A percentile compares a stretch with the other conserved stretches of the same genome.
phyloP scores from a whole-genome alignment of 2,113 vertebrate genomes.

The Poecile atricapillus region DNA sequence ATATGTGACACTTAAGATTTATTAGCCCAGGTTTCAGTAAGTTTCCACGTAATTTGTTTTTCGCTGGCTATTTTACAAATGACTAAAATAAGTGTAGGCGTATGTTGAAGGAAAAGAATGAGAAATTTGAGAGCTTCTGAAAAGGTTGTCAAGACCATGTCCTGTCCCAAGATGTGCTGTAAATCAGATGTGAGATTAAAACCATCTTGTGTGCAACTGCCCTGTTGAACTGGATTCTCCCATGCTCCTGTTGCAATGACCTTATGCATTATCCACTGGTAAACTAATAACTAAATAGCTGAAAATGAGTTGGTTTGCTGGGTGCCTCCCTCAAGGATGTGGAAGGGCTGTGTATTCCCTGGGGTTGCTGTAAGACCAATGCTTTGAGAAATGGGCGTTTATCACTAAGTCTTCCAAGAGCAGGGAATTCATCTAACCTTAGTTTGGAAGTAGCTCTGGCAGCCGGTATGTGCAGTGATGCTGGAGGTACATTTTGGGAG shows the following conservation, averaged over 20 bases:
- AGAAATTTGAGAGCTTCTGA: background rate
- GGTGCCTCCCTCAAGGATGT: background rate
- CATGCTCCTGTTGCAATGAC: background rate
- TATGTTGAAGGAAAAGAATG: background rate
- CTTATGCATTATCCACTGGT: background rate
- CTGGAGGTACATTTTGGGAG: background rate
- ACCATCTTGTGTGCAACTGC: background rate
- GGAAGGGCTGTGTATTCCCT: background rate
- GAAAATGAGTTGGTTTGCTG: background rate
- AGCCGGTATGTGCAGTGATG: background rate
- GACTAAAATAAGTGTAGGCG: background rate
- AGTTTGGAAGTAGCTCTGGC: background rate
- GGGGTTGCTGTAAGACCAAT: background rate
- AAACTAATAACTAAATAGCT: background rate
- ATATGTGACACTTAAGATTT: background rate
- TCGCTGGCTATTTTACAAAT: background rate
- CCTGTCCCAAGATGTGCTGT: background rate
- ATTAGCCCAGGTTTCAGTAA: background rate
- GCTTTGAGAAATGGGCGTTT: background rate
- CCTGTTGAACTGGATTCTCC: background rate
- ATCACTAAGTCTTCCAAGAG: background rate
- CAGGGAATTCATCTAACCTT: background rate
- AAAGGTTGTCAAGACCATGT: background rate
- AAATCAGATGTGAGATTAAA: background rate
- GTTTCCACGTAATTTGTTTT: background rate